Evolutionary conservation across 2,888 invertebrate species (phyloP), one percentile per base, ranked within the genome.

Genomic region (Trachelus stipa): DNA sequence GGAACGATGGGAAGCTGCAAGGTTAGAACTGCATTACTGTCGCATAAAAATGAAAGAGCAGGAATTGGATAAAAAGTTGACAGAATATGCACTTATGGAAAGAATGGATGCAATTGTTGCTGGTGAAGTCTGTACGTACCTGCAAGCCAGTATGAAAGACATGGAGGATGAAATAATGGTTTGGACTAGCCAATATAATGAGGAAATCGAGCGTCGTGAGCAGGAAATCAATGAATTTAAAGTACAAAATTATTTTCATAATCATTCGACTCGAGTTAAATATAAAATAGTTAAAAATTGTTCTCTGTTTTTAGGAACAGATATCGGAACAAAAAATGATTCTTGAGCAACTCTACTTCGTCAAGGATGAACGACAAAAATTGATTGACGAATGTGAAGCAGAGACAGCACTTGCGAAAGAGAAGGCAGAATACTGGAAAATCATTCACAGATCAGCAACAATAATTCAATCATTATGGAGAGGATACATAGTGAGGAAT

Each of bases 401-500:
- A 1, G 84, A 86, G 40, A 82, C 83, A 37, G 80, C 81, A 73
- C 76, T 76, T 68, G 77, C 81, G 0, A 74, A 81, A 15, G 78
- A 79, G 1, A 85, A 87, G 80, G 76, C 77, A 31, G 82, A 85
- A 68, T 85, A 87, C 35, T 80, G 77, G 81, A 69, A 77, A 12
- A 82, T 76, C 6, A 77, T 89, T 31, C 76, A 88, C 75, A 77
- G 73, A 68, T 85, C 87, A 12, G 90, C 90, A 11, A 85, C 83
- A 1, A n/a, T 85, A 6, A 88, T 90, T 80, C 90, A 90, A 81
- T 79, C 85, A 6, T 4, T 81, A 11, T 89, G 88, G 89, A 83
- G 85, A 80, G 88, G 89, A n/a, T 83, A 86, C 77, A 88, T 89
- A 87, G 90, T 89, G 0, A 85, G 89, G 33, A 83, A 87, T 12